phyloP scores from a whole-genome alignment of 2,797 vertebrate genomes.

The Sebastes matsubarae region DNA sequence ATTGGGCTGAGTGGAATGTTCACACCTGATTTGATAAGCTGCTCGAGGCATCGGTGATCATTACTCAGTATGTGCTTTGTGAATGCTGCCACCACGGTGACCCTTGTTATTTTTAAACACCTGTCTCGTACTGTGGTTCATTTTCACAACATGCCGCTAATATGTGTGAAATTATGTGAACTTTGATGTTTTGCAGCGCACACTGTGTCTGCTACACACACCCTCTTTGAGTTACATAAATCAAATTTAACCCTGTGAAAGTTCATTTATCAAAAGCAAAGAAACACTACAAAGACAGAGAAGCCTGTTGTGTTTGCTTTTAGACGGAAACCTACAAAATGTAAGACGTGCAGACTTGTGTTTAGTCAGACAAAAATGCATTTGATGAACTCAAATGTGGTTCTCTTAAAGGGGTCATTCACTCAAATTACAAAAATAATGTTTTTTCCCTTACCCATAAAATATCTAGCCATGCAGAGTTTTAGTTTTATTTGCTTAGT shows the following conservation, averaged over 20 bases:
- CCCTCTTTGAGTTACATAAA: neutral
- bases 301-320: neutral
- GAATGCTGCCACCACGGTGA: constrained; percentile 6
- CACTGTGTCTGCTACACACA: neutral
- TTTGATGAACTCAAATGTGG: neutral
- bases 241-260: neutral
- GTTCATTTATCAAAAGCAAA: neutral
- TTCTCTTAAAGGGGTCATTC: neutral
- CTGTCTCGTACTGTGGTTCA: constrained; percentile 18
- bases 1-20: constrained; percentile 36
- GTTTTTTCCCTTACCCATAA: neutral
- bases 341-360: neutral
- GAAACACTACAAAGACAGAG: too few species aligned
- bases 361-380: neutral
- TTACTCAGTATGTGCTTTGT: constrained; percentile 17
- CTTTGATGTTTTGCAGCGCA: neutral
- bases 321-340: neutral
- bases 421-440: neutral
- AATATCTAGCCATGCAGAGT: neutral
- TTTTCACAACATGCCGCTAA: neutral
- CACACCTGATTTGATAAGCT: constrained; percentile 32
- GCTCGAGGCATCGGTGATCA: constrained; percentile 14
- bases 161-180: constrained; percentile 5
- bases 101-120: constrained; percentile 24
- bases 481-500: neutral